These are phyloP conservation scores for Blastomussa wellsi DNA, from an alignment of 92 coral and sea anemone species.

Conservation along the genomic window DNA sequence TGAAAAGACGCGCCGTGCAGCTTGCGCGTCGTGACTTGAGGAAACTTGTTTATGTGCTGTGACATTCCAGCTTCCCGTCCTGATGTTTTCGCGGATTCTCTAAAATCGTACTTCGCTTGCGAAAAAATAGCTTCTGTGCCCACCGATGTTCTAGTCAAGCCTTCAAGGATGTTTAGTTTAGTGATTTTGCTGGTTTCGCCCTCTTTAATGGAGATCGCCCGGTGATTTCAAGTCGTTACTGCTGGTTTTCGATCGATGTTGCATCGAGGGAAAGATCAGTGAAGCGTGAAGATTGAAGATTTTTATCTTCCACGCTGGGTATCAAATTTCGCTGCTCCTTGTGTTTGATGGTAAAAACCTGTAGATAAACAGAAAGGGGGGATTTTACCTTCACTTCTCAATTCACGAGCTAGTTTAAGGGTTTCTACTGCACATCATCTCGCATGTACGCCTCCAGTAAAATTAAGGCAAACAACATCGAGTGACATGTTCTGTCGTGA, in stretches of 20 bases:
- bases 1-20: constrained; percentile 2
- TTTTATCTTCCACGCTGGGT: not conserved
- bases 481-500: not conserved
- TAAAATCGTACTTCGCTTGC: not conserved
- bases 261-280: not conserved
- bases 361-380: not conserved
- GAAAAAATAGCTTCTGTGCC: not conserved
- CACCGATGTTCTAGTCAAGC: not conserved
- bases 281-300: constrained; percentile 1
- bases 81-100: not conserved
- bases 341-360: not conserved
- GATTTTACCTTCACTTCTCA: not conserved
- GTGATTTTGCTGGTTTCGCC: not conserved
- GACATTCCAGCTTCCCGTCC: not conserved
- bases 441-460: not conserved
- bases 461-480: not conserved
- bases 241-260: not conserved
- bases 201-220: constrained; percentile 1
- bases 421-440: not conserved
- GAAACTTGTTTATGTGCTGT: not conserved
- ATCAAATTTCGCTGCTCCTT: not conserved
- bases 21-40: not conserved
- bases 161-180: not conserved
- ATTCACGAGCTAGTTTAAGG: not conserved
- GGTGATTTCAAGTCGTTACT: not conserved